A percentile compares a stretch with the other conserved stretches of the same genome.
Evolutionary conservation across 1,140 invertebrate species (phyloP).

Genomic region (Eueides isabella): DNA sequence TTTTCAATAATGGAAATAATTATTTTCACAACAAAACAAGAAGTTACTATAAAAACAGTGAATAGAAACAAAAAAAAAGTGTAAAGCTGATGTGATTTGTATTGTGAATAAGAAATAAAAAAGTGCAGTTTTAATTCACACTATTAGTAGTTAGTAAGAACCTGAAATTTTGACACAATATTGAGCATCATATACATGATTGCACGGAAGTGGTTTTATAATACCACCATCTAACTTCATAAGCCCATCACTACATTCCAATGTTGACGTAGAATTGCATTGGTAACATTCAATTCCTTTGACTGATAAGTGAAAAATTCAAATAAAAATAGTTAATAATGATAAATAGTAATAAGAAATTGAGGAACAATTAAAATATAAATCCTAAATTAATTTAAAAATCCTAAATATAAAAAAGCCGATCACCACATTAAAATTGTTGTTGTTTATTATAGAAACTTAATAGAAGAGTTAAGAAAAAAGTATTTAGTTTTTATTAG

Average conservation of each 20-base stretch:
- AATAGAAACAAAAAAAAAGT: too few species aligned
- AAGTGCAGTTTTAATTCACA: slow-evolving; percentile 1
- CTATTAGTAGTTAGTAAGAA: slow-evolving; percentile 42
- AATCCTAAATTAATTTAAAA: neutral
- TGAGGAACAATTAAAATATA: too few species aligned
- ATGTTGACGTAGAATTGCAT: slow-evolving; percentile 88
- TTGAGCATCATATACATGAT: slow-evolving; percentile 89
- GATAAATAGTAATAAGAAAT: neutral
- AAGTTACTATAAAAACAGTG: too few species aligned
- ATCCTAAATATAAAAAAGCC: neutral
- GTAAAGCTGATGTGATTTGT: too few species aligned
- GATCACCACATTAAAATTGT: neutral
- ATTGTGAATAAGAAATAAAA: neutral
- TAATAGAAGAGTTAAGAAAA: neutral
- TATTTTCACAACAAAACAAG: too few species aligned
- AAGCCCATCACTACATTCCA: slow-evolving; percentile 89
- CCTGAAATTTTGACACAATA: slow-evolving; percentile 92
- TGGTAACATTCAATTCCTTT: slow-evolving; percentile 88
- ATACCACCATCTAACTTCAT: slow-evolving; percentile 84
- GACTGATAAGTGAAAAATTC: neutral
- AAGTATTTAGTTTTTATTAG: neutral
- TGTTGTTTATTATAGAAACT: neutral
- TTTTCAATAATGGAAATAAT: too few species aligned
- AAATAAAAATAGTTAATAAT: neutral
- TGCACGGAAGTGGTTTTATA: slow-evolving; percentile 85